These are phyloP conservation scores for Erinaceus europaeus DNA, from an alignment of 2,113 vertebrate species.

Conservation along the genomic window DNA sequence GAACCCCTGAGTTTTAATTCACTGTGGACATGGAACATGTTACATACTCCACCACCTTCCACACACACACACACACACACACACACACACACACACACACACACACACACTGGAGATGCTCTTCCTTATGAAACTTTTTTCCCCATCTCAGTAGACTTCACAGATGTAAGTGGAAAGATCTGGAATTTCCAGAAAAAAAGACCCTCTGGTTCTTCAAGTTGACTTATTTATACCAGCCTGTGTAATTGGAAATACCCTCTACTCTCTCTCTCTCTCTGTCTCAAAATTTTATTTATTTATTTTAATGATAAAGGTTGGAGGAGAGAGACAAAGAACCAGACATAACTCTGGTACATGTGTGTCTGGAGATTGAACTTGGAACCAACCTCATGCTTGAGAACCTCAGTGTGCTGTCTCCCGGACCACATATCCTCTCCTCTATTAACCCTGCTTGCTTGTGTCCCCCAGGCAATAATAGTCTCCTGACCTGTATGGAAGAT, in stretches of 20 bases:
- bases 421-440: not conserved
- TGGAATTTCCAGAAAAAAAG: not conserved
- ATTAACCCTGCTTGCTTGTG: slow-evolving; percentile 23
- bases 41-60: too few relatives aligned
- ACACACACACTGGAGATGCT: not conserved
- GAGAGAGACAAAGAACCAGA: too few relatives aligned
- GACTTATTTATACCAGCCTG: not conserved
- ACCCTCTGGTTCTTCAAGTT: not conserved
- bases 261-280: too few relatives aligned
- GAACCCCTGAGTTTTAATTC: not conserved
- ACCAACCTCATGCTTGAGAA: too few relatives aligned
- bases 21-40: fast-evolving
- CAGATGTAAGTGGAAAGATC: not conserved
- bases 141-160: not conserved
- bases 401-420: too few relatives aligned
- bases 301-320: too few relatives aligned
- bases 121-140: not conserved
- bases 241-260: too few relatives aligned
- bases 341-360: too few relatives aligned
- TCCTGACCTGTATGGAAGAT: slow-evolving; percentile 93
- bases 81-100: too few relatives aligned
- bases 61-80: too few relatives aligned
- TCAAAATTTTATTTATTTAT: too few relatives aligned
- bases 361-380: too few relatives aligned
- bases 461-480: slow-evolving; percentile 91